phyloP scores from a whole-genome alignment of 2,797 vertebrate genomes.

The Eulemur coronatus region DNA sequence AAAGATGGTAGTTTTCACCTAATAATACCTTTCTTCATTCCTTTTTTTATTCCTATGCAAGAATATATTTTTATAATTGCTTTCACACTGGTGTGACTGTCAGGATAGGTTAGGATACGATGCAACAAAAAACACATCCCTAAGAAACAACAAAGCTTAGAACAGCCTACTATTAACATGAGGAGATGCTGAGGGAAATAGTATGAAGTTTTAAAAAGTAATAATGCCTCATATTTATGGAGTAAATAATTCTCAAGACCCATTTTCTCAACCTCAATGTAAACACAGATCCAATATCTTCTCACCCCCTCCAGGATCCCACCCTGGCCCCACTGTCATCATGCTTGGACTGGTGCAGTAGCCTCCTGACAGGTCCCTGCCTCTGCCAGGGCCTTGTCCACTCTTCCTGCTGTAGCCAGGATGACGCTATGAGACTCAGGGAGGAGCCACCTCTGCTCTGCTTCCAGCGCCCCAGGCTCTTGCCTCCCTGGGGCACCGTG shows the following conservation, averaged over 20 bases:
- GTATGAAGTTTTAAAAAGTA: not conserved
- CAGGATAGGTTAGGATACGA: not conserved
- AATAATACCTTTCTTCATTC: not conserved
- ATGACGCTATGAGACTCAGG: not conserved
- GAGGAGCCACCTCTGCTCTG: rapidly evolving
- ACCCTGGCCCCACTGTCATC: rapidly evolving
- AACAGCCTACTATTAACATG: too few species aligned
- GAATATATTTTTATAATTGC: not conserved
- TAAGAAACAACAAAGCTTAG: too few species aligned
- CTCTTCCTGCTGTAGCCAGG: not conserved
- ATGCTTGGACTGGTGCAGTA: not conserved
- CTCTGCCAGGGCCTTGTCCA: not conserved
- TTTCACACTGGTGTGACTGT: not conserved
- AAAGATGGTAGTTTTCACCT: not conserved
- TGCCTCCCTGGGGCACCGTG: not conserved
- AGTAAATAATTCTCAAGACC: too few species aligned
- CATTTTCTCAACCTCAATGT: not conserved
- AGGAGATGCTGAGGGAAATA: not conserved
- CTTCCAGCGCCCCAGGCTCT: rapidly evolving
- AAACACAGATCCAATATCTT: not conserved
- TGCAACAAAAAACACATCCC: not conserved
- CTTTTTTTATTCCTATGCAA: not conserved
- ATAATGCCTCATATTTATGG: not conserved
- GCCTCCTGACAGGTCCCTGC: not conserved
- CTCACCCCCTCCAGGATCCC: not conserved